Evolutionary conservation across 2,888 invertebrate genomes (phyloP).

Genomic region (Morpho deidamia): DNA sequence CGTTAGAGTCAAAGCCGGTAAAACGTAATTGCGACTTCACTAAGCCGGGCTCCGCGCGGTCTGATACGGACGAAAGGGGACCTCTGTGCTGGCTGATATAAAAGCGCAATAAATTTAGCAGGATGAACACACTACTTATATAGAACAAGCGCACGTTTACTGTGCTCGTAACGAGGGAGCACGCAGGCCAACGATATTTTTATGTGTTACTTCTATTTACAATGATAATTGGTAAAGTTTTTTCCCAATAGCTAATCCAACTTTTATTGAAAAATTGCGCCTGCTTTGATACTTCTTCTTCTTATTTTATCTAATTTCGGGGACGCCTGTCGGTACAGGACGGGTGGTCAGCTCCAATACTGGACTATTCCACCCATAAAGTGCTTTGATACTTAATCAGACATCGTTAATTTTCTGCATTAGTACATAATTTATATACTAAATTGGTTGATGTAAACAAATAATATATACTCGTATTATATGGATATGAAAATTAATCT

Average conservation of each 20-base stretch:
- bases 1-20: conserved; percentile 72
- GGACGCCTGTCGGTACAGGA: too few species aligned
- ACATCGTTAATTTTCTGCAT: too few species aligned
- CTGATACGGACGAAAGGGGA: conserved; percentile 75
- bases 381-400: too few species aligned
- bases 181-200: conserved; percentile 41
- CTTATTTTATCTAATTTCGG: too few species aligned
- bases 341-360: too few species aligned
- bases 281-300: too few species aligned
- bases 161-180: conserved; percentile 57
- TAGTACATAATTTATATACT: too few species aligned
- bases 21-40: conserved; percentile 77
- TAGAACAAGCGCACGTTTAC: conserved; percentile 63
- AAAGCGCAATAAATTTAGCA: conserved; percentile 78
- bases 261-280: too few species aligned
- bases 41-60: conserved; percentile 72
- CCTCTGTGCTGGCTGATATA: conserved; percentile 75
- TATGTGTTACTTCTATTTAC: conserved; percentile 11
- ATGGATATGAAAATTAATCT: too few species aligned
- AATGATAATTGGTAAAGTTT: neutral
- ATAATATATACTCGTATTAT: too few species aligned
- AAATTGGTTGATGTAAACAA: too few species aligned
- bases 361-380: too few species aligned
- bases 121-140: conserved; percentile 78
- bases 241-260: neutral